Base-by-base conservation (phyloP, 2,888 invertebrate species). In the Coelinius sp. region DNA sequence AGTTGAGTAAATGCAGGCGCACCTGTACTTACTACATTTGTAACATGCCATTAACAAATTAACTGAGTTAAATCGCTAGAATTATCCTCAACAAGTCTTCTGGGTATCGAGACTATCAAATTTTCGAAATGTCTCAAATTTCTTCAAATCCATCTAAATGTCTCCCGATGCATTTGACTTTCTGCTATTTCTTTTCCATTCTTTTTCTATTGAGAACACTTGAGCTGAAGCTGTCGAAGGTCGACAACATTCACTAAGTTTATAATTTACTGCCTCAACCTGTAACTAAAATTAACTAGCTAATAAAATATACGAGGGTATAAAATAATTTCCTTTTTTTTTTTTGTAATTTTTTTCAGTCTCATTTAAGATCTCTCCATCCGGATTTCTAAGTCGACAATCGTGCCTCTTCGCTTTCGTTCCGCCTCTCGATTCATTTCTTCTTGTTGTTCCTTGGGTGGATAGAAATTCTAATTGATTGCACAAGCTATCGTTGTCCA, bases 171-270 rank as follows among this genome's bases (percentile, higher is more conserved):
- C 17, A 49, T 49, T 20, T 20, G 20, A 49, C 20, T 20, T 14
- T 20, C 20, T 20, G 20, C 46, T 20, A 49, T 27, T 59, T 35
- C 31, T 35, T n/a, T n/a, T 7, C 27, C 12, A 25, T 25, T 53
- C 6, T 53, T 31, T n/a, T 14, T 59, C 8, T 8, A 8, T 10
- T 59, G 8, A 27, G n/a, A 44, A 44, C 31, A 59, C 59, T 68
- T 68, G 44, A 49, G 62, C 59, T 56, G 27, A n/a, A 68, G 27
- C 35, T 75, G 27, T 70, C 75, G 84, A 85, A 85, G 85, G 86
- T 82, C 86, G 80, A 85, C 85, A 82, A 85, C 85, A 85, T 85
- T 85, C 85, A 84, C 85, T 76, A 62, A n/a, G 52, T 64, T 35
- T 56, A n/a, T 22, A 66, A 25, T 14, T 27, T 27, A 70, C 68